Evolutionary conservation across 2,888 invertebrate species (phyloP), one percentile per base, ranked within the genome.

Genomic region (Camptogramma bilineatum): DNA sequence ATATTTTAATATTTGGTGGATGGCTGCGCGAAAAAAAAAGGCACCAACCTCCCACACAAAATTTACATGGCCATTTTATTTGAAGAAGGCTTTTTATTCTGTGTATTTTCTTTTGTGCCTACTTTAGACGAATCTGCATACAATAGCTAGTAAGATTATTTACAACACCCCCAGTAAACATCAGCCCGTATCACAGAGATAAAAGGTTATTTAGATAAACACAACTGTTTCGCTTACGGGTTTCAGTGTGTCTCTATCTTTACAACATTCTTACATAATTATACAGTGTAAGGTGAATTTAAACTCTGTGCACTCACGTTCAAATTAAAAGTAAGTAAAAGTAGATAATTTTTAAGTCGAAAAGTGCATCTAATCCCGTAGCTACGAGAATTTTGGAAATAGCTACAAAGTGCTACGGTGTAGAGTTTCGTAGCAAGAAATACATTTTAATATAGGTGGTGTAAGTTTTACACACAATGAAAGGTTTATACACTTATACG

Each of bases 151-250:
- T 28, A 28, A 28, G 28, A 28, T 28, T 28, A 28, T 44, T 44
- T 44, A 44, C 3, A 17, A 44, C 44, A 42, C 16, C 13, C 21
- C 7, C 13, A 39, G 57, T 28, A 50, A 19, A 48, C 16, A 17
- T 39, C 31, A 31, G 18, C 48, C 60, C n/a, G 48, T 65, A 56
- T 60, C 56, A 34, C 10, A 17, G 8, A 58, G 55, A 55, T 62
- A 55, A 54, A 58, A 62, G 52, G 58, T 68, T 68, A 52, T 57
- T 65, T 54, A 64, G 48, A 56, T 52, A 59, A 42, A 42, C 59
- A 48, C 2, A 31, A 46, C 54, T 64, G 21, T 55, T 55, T 47
- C 54, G 64, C 54, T 59, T 10, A 5, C 44, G 19, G 8, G 8
- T 47, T 39, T 60, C 55, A 64, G 55, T 52, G 51, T 52, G 39